A percentile compares a stretch with the other conserved stretches of the same genome.
phyloP scores from a whole-genome alignment of 1,140 invertebrate genomes.

The Drosophila sp. region DNA sequence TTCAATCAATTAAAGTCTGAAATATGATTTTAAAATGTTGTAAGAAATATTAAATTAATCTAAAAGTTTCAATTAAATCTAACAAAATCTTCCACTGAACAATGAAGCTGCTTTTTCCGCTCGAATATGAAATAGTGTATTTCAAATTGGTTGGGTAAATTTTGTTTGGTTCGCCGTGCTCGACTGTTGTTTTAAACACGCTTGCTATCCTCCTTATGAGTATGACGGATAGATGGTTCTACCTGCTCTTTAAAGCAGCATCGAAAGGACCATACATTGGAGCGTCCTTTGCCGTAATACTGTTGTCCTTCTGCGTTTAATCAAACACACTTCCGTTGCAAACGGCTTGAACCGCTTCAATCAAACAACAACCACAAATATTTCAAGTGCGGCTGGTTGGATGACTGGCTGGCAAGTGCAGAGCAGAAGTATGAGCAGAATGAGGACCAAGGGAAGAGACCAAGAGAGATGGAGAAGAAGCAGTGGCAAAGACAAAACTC shows the following conservation, averaged over 20 bases:
- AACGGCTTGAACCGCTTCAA: conserved; percentile 80
- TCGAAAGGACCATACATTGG: conserved; percentile 24
- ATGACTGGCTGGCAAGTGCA: conserved; percentile 59
- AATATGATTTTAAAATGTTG: no score
- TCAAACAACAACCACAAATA: conserved; percentile 82
- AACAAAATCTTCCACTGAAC: no score
- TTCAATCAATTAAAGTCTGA: no score
- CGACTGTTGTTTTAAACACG: background rate
- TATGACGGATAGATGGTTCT: conserved; percentile 18
- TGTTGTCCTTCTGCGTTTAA: conserved; percentile 75
- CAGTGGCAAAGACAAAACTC: conserved; percentile 72
- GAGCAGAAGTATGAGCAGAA: conserved; percentile 11
- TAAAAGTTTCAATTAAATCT: no score
- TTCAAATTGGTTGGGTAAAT: background rate
- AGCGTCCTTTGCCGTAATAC: conserved; percentile 32
- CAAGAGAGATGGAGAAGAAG: background rate
- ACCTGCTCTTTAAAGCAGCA: conserved; percentile 64
- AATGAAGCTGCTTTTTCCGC: no score
- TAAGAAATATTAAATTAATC: no score
- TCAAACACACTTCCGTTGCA: conserved; percentile 81
- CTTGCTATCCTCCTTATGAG: conserved; percentile 4
- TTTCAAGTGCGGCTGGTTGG: conserved; percentile 75
- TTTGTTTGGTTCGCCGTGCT: background rate
- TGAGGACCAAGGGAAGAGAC: background rate
- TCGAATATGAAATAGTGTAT: background rate